Evolutionary conservation across 2,888 invertebrate genomes (phyloP).

Genomic region (Argynnis bischoffii): DNA sequence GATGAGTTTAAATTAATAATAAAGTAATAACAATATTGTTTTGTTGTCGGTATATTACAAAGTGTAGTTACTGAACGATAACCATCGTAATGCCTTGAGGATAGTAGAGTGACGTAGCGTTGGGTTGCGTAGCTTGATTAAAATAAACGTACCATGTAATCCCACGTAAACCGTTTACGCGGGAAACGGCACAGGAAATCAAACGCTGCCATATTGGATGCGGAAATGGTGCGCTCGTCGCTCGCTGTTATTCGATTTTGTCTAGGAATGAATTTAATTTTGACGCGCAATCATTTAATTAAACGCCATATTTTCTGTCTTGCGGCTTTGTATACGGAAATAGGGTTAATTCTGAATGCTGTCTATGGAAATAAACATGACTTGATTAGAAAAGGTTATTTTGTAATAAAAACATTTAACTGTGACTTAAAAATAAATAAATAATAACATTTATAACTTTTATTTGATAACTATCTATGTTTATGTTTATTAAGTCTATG

Average conservation of each 20-base stretch:
- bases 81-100: constrained; percentile 1
- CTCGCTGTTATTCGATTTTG: constrained; percentile 49
- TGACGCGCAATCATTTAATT: constrained; percentile 39
- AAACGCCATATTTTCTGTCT: constrained; percentile 36
- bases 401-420: too few relatives aligned
- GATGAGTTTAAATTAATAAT: not conserved
- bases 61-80: not conserved
- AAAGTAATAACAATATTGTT: not conserved
- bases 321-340: constrained; percentile 21
- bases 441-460: too few relatives aligned
- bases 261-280: constrained; percentile 42
- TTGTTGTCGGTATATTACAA: not conserved
- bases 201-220: constrained; percentile 76
- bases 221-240: constrained; percentile 69
- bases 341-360: too few relatives aligned
- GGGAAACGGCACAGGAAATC: constrained; percentile 73
- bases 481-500: too few relatives aligned
- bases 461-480: too few relatives aligned
- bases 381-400: too few relatives aligned
- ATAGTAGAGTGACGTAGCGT: constrained; percentile 1
- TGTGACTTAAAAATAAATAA: too few relatives aligned
- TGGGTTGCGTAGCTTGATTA: constrained; percentile 32
- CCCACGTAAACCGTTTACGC: constrained; percentile 69
- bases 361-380: too few relatives aligned
- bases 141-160: constrained; percentile 72